These are phyloP conservation scores for Genyomyrus donnyi DNA, from an alignment of 2,113 vertebrate species.

Conservation along the genomic window DNA sequence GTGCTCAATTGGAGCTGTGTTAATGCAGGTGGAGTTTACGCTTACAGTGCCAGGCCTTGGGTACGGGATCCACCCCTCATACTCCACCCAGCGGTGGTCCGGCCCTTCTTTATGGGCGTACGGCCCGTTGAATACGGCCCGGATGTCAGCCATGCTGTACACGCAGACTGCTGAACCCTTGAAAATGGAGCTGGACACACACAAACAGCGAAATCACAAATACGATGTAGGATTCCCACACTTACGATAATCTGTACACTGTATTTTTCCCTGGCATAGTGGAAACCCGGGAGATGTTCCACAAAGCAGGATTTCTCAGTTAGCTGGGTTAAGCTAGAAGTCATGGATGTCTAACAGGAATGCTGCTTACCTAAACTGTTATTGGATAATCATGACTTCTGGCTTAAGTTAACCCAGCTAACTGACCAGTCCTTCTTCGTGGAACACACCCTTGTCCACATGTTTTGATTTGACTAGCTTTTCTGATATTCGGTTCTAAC, in stretches of 20 bases:
- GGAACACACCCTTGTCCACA: not conserved
- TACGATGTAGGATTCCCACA: not conserved
- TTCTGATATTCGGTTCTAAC: not conserved
- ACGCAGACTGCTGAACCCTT: conserved; percentile 95
- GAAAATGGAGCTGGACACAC: conserved; percentile 78
- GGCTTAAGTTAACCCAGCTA: not conserved
- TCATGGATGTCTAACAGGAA: not conserved
- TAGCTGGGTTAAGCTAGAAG: not conserved
- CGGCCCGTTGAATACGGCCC: conserved; percentile 87
- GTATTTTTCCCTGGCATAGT: not conserved
- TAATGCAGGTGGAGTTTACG: conserved; percentile 22
- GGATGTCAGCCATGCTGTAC: conserved; percentile 90
- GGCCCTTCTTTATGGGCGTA: conserved; percentile 94
- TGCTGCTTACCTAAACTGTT: not conserved
- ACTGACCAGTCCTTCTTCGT: not conserved
- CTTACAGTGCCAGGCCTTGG: conserved; percentile 87
- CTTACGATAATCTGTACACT: not conserved
- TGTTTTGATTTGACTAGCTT: not conserved
- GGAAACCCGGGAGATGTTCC: not conserved
- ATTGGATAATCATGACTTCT: not conserved
- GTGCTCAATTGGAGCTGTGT: too few species aligned
- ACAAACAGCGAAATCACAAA: not conserved
- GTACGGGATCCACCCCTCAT: conserved; percentile 86
- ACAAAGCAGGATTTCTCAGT: not conserved
- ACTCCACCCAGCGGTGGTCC: conserved; percentile 90